Conservation (phyloP, 2,797 vertebrate species). For the Rhodeus uyekii region DNA sequence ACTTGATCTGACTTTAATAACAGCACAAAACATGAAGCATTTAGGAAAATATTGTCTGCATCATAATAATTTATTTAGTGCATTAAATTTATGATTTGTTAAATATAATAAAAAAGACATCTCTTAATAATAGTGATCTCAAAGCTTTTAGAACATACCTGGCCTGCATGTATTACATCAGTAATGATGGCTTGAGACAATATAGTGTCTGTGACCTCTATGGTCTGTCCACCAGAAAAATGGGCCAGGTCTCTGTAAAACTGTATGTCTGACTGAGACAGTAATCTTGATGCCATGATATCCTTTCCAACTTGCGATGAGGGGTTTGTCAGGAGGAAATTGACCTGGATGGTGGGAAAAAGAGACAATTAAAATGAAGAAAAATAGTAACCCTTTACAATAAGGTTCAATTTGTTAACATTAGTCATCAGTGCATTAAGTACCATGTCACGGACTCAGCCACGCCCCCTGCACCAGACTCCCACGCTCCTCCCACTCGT, state of each 20-base stretch:
- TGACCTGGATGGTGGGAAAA: slow-evolving; percentile 60
- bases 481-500: too few species aligned
- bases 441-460: too few species aligned
- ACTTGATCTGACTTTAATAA: too few species aligned
- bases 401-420: not conserved
- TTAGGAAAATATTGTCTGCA: too few species aligned
- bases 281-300: not conserved
- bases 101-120: too few species aligned
- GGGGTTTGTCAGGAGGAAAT: slow-evolving; percentile 67
- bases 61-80: too few species aligned
- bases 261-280: slow-evolving; percentile 31
- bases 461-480: too few species aligned
- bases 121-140: too few species aligned
- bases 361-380: not conserved
- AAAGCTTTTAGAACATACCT: slow-evolving; percentile 60
- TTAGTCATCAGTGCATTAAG: too few species aligned
- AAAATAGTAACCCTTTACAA: not conserved
- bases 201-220: slow-evolving; percentile 66
- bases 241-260: slow-evolving; percentile 69
- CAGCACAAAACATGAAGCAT: too few species aligned
- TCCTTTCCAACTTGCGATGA: slow-evolving; percentile 33
- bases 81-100: too few species aligned
- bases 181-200: slow-evolving; percentile 66
- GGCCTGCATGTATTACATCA: slow-evolving; percentile 58
- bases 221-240: slow-evolving; percentile 69